phyloP scores from a whole-genome alignment of 2,888 invertebrate species.

The Lasioglossum vierecki region DNA sequence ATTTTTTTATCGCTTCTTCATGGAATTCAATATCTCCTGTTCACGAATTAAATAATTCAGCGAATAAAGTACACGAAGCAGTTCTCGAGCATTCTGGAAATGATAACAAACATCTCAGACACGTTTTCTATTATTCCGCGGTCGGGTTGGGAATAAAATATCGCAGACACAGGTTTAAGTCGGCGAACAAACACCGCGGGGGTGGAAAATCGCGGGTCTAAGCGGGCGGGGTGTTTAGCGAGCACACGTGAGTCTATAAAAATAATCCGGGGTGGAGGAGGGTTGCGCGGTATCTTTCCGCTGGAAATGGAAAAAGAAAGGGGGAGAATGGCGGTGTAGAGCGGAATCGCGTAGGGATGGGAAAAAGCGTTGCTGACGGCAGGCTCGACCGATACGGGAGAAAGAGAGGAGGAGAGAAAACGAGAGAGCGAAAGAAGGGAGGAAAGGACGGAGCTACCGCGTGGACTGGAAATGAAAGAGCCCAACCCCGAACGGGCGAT shows the following conservation, averaged over 20 bases:
- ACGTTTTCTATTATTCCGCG: not conserved
- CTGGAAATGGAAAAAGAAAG: constrained; percentile 69
- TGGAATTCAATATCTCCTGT: not conserved
- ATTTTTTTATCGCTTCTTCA: not conserved
- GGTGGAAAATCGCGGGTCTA: not conserved
- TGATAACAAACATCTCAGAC: not conserved
- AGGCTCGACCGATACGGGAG: constrained; percentile 73
- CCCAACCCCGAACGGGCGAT: constrained; percentile 82
- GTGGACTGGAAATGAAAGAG: constrained; percentile 83
- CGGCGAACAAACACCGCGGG: not conserved
- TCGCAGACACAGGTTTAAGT: not conserved
- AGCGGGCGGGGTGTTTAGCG: constrained; percentile 42
- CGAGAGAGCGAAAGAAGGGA: constrained; percentile 67
- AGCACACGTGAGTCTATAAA: constrained; percentile 46
- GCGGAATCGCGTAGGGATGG: constrained; percentile 65
- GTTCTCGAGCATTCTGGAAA: not conserved
- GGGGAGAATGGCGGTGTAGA: constrained; percentile 60
- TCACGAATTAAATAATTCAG: not conserved
- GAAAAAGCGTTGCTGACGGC: constrained; percentile 79
- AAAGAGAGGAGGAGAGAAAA: constrained; percentile 58
- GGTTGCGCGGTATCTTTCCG: constrained; percentile 64
- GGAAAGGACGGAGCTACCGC: constrained; percentile 78
- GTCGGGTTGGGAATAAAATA: not conserved
- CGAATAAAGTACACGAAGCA: not conserved
- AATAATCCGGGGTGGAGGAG: constrained; percentile 19